phyloP scores from a whole-genome alignment of 2,888 invertebrate species.

The Dryobota labecula region DNA sequence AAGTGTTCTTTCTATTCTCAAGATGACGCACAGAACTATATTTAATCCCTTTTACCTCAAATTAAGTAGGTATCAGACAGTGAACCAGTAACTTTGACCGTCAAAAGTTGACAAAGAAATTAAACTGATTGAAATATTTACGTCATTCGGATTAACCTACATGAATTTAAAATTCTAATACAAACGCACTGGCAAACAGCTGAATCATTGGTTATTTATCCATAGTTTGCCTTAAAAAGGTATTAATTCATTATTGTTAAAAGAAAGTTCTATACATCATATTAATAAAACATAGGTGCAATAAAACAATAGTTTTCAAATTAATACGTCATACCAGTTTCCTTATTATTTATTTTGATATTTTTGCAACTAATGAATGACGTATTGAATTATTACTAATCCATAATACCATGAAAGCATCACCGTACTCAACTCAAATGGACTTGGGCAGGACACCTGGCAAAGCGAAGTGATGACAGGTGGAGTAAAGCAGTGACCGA shows the following conservation, averaged over 20 bases:
- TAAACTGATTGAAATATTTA: conserved; percentile 19
- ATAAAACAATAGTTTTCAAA: neutral
- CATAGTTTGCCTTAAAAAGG: neutral
- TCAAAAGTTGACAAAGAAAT: conserved; percentile 6
- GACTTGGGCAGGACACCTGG: too few relatives aligned
- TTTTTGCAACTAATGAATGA: conserved; percentile 15
- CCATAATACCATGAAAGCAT: neutral
- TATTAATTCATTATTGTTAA: neutral
- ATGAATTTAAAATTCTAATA: conserved; percentile 44
- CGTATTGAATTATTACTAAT: neutral
- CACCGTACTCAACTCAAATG: too few relatives aligned
- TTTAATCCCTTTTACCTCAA: neutral
- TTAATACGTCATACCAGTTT: neutral
- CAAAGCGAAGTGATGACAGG: too few relatives aligned
- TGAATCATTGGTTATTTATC: conserved; percentile 43
- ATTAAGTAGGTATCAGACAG: neutral
- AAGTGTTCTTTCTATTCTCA: neutral
- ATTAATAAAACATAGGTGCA: too few relatives aligned
- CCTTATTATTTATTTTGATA: neutral
- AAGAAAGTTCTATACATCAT: neutral
- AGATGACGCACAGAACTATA: too few relatives aligned
- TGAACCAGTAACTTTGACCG: neutral
- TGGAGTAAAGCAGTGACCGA: too few relatives aligned
- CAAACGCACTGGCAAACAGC: conserved; percentile 31
- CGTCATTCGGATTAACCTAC: conserved; percentile 31